phyloP scores from a whole-genome alignment of 2,113 vertebrate species.

The Hucho hucho region DNA sequence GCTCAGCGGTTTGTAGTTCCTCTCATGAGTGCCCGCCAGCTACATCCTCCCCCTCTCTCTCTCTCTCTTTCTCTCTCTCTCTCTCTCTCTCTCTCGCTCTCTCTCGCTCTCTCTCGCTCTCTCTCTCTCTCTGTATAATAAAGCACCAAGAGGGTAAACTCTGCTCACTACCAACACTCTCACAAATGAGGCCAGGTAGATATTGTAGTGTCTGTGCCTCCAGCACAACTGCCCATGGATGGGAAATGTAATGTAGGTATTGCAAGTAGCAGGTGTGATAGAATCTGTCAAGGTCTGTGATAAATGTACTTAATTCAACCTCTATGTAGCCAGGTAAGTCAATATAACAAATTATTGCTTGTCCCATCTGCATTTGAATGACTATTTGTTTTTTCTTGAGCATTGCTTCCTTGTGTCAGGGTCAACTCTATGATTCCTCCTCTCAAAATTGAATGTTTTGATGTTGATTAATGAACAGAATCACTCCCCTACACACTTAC shows the following conservation, averaged over 20 bases:
- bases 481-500: not conserved
- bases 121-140: slow-evolving; percentile 22
- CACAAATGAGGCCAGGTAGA: slow-evolving; percentile 22
- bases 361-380: too few relatives aligned
- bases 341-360: too few relatives aligned
- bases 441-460: too few relatives aligned
- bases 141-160: slow-evolving; percentile 16
- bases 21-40: slow-evolving; percentile 15
- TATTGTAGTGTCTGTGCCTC: slow-evolving; percentile 15
- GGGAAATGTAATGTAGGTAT: not conserved
- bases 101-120: too few relatives aligned
- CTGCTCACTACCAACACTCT: slow-evolving; percentile 13
- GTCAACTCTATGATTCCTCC: not conserved
- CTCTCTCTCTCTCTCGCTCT: too few relatives aligned
- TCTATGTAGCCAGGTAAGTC: too few relatives aligned
- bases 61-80: too few relatives aligned
- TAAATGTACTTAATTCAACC: too few relatives aligned
- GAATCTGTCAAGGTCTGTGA: too few relatives aligned
- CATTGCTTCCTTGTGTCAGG: not conserved
- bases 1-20: slow-evolving; percentile 18
- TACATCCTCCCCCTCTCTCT: slow-evolving; percentile 20
- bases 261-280: too few relatives aligned
- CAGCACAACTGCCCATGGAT: not conserved
- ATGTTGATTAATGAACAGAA: not conserved
- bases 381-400: too few relatives aligned